Evolutionary conservation across 2,888 invertebrate genomes (phyloP).

Genomic region (Platycnemis pennipes): DNA sequence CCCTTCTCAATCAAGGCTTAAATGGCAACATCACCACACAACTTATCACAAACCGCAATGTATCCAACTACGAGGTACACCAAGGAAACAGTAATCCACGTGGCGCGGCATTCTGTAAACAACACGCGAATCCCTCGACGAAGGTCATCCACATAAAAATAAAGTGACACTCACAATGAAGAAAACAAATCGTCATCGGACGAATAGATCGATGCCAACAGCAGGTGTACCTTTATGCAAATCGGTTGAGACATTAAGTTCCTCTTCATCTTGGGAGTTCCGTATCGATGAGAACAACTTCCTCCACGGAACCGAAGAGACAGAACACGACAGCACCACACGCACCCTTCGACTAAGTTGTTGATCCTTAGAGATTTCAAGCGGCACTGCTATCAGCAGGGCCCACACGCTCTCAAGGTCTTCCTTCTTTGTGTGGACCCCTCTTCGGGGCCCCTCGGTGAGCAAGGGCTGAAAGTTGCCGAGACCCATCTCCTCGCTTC

Average conservation of each 20-base stretch:
- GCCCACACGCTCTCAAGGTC: background rate
- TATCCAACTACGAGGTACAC: background rate
- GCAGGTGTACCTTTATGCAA: background rate
- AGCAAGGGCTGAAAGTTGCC: background rate
- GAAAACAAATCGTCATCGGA: background rate
- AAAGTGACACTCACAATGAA: background rate
- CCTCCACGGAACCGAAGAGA: background rate
- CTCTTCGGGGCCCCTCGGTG: background rate
- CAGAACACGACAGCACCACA: background rate
- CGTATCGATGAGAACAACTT: background rate
- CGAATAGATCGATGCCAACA: background rate
- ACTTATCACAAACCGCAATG: background rate
- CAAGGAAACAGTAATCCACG: background rate
- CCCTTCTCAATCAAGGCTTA: background rate
- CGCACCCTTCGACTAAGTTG: background rate
- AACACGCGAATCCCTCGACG: background rate
- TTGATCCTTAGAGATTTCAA: background rate
- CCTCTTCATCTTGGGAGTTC: background rate
- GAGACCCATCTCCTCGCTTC: background rate
- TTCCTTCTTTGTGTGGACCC: background rate
- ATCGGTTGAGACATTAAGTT: background rate
- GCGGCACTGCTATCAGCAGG: background rate
- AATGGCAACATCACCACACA: background rate
- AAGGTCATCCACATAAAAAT: background rate
- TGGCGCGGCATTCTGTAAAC: background rate